A percentile compares a stretch with the other conserved stretches of the same genome.
phyloP scores from a whole-genome alignment of 2,113 vertebrate species.

The Chionomys nivalis region DNA sequence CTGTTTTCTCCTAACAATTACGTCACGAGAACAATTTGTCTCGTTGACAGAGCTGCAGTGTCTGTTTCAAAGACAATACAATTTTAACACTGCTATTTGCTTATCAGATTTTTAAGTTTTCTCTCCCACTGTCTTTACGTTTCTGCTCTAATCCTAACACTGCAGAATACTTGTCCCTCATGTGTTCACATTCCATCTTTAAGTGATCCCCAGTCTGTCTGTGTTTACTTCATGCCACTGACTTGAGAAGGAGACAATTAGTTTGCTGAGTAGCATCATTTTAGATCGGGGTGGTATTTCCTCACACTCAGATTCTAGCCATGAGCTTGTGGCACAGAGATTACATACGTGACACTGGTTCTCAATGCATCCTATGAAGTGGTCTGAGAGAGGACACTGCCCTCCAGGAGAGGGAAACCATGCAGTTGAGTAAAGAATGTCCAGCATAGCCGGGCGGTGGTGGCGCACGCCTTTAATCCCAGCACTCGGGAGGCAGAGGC shows the following conservation, averaged over 20 bases:
- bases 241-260: neutral
- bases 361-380: neutral
- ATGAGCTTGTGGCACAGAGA: neutral
- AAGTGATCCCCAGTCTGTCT: neutral
- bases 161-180: neutral
- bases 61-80: slow-evolving; percentile 27
- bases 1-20: neutral
- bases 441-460: neutral
- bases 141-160: neutral
- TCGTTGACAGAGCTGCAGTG: neutral
- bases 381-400: neutral
- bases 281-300: neutral
- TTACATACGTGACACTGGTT: neutral
- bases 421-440: neutral
- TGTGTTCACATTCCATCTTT: neutral
- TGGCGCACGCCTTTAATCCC: too few relatives aligned
- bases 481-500: too few relatives aligned
- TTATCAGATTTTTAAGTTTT: neutral
- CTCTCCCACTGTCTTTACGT: neutral
- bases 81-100: neutral
- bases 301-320: neutral
- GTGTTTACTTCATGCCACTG: neutral
- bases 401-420: neutral
- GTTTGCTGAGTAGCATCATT: neutral
- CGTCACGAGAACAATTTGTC: neutral